Evolutionary conservation across 92 coral and sea anemone species (phyloP).

Genomic region (Paragorgia papillata): DNA sequence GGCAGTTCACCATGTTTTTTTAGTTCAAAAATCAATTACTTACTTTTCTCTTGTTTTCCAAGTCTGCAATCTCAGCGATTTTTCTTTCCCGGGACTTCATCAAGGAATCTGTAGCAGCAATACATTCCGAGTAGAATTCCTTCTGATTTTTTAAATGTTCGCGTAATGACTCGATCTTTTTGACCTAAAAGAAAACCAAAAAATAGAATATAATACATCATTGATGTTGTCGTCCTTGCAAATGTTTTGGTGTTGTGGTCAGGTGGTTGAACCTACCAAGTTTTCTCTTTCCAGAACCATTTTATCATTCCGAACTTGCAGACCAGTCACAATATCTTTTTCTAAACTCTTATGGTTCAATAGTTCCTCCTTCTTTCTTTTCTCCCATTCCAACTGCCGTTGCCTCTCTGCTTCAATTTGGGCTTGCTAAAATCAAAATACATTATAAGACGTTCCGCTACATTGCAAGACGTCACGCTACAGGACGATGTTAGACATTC

Average conservation of each 20-base stretch:
- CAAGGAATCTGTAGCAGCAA: slow-evolving; percentile 36
- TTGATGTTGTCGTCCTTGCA: too few species aligned
- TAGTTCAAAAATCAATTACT: not conserved
- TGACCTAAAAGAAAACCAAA: slow-evolving; percentile 10
- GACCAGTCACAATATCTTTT: slow-evolving; percentile 90
- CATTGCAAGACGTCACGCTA: too few species aligned
- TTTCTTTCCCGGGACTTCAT: slow-evolving; percentile 40
- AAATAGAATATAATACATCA: not conserved
- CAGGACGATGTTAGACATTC: too few species aligned
- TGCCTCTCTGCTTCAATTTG: slow-evolving; percentile 97
- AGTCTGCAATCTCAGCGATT: slow-evolving; percentile 38
- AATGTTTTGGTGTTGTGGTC: too few species aligned
- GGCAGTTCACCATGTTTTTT: too few species aligned
- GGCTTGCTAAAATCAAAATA: slow-evolving; percentile 57
- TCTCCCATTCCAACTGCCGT: slow-evolving; percentile 96
- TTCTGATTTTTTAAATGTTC: slow-evolving; percentile 25
- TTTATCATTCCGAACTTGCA: slow-evolving; percentile 82
- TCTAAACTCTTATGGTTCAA: slow-evolving; percentile 92
- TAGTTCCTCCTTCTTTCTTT: slow-evolving; percentile 87
- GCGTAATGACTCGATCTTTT: slow-evolving; percentile 32
- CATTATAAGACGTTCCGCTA: not conserved
- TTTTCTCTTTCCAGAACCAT: slow-evolving; percentile 78
- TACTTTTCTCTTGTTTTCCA: slow-evolving; percentile 36
- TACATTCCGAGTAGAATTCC: slow-evolving; percentile 33
- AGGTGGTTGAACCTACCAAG: slow-evolving; percentile 86